Base-by-base conservation (phyloP, 2,888 invertebrate genomes). In the Hypomecis punctinalis region DNA sequence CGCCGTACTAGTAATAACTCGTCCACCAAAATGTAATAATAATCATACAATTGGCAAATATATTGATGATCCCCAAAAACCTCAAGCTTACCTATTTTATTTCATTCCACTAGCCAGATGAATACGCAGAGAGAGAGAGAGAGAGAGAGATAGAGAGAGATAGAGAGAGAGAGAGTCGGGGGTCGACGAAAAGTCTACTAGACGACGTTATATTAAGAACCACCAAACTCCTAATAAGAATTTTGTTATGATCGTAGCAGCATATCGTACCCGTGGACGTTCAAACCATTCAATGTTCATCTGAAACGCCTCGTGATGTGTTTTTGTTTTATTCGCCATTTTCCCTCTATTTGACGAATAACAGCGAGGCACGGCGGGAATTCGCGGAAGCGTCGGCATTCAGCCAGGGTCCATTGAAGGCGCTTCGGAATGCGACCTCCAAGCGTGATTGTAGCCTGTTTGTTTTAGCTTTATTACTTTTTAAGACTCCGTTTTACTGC, bases 291-390 rank as follows among this genome's bases (percentile, higher is more conserved):
- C 23, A 23, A 2, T 23, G 23, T 23, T 23, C 23, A 23, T 23
- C 23, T 23, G 23, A 52, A 49, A 37, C 5, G 33, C 37, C 11
- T 40, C 5, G 23, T 23, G 37, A 11, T 52, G 45, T 52, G 8
- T 58, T 43, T 58, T 55, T 63, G 54, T 59, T 59, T 63, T 53
- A 51, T 62, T 58, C 53, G 53, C 48, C 48, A 58, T 53, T 62
- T 58, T 63, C 47, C 49, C 59, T 63, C 48, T 54, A 54, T 52
- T 63, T 51, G 45, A 46, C 23, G 43, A 46, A 54, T 52, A 62
- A 53, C 52, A 42, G 43, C 35, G 35, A 63, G 40, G 49, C 45
- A 59, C 13, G 54, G 13, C 33, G 39, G 58, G 49, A 55, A 63
- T 63, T 45, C 42, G 11, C 54, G 35, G 35, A 59, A 54, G 59